phyloP scores from a whole-genome alignment of 2,113 vertebrate genomes.

The Sigmodon hispidus region DNA sequence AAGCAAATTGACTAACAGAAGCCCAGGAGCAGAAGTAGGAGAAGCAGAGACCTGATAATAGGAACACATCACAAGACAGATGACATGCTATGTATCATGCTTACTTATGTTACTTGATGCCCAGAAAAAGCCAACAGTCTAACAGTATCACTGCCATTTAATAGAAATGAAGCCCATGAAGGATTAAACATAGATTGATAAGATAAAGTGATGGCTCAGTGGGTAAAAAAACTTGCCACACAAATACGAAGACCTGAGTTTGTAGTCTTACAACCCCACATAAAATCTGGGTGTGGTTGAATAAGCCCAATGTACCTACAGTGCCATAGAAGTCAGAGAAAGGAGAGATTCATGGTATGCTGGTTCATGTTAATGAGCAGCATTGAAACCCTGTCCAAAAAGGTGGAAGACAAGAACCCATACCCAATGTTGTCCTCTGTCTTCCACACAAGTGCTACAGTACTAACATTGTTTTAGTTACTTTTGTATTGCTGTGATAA shows the following conservation, averaged over 20 bases:
- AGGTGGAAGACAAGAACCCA: background rate
- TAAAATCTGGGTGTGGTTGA: background rate
- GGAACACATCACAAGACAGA: background rate
- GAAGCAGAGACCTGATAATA: background rate
- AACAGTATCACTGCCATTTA: background rate
- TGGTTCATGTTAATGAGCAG: background rate
- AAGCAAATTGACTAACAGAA: slow-evolving; percentile 9
- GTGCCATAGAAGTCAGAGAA: background rate
- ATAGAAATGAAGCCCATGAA: background rate
- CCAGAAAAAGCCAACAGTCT: slow-evolving; percentile 7
- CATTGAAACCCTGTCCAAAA: background rate
- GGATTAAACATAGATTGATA: background rate
- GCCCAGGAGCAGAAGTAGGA: background rate
- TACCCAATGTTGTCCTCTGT: background rate
- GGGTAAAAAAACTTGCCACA: background rate
- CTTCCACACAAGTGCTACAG: background rate
- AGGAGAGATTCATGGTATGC: background rate
- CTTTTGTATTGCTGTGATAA: background rate
- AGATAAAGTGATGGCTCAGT: background rate
- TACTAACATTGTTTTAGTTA: background rate
- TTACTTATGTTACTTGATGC: slow-evolving; percentile 4
- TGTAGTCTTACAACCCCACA: background rate
- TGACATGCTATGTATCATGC: background rate
- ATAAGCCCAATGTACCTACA: background rate
- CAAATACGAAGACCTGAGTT: background rate